These are phyloP conservation scores for Sturnus vulgaris DNA, from an alignment of 2,113 vertebrate species.

Conservation along the genomic window DNA sequence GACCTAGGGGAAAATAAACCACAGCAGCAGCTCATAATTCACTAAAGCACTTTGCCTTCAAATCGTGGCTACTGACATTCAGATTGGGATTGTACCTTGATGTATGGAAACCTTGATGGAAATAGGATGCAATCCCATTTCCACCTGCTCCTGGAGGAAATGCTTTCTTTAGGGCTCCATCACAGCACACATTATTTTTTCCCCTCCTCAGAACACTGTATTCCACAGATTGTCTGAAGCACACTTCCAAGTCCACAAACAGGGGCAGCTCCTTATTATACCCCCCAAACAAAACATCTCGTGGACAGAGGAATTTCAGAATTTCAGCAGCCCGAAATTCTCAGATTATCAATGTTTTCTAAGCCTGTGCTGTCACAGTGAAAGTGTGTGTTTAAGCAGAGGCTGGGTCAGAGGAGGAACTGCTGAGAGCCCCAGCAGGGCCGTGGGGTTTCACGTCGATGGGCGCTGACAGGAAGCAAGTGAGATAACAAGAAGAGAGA, in stretches of 20 bases:
- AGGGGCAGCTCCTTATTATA: rapidly evolving
- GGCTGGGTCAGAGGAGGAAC: not conserved
- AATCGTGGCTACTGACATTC: not conserved
- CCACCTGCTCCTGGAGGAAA: not conserved
- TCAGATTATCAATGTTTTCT: not conserved
- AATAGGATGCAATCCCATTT: not conserved
- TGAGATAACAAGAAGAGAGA: constrained; percentile 29
- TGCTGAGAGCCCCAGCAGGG: not conserved
- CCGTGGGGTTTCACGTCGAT: not conserved
- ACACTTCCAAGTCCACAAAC: not conserved
- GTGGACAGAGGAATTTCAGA: not conserved
- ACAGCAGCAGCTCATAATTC: not conserved
- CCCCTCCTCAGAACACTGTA: not conserved
- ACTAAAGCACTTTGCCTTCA: not conserved
- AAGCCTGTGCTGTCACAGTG: not conserved
- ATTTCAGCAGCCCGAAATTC: not conserved
- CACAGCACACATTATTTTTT: not conserved
- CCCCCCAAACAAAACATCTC: rapidly evolving
- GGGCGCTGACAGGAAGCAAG: constrained; percentile 16
- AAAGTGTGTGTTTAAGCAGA: not conserved
- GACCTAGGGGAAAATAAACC: not conserved
- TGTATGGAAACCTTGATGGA: too few species aligned
- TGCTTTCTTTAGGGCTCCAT: not conserved
- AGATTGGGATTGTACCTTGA: too few species aligned
- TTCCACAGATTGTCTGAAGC: not conserved